phyloP scores from a whole-genome alignment of 2,113 vertebrate species.

The Podocnemis expansa region DNA sequence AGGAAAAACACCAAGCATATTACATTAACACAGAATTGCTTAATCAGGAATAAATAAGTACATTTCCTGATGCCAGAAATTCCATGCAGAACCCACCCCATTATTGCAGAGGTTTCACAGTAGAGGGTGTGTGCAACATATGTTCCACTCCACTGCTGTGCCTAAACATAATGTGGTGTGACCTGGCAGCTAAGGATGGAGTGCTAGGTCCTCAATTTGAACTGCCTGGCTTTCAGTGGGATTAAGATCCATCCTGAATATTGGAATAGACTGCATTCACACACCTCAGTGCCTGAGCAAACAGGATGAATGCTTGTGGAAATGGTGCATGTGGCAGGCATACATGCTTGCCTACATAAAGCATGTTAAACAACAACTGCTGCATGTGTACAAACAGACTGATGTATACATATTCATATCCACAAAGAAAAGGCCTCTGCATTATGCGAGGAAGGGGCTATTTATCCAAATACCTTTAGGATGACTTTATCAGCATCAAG shows the following conservation, averaged over 20 bases:
- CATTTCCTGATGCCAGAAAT: neutral
- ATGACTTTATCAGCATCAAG: constrained; percentile 3
- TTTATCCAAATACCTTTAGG: constrained; percentile 42
- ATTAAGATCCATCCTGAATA: constrained; percentile 4
- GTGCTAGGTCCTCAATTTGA: neutral
- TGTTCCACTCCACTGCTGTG: neutral
- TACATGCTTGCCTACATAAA: neutral
- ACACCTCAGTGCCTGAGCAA: neutral
- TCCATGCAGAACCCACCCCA: neutral
- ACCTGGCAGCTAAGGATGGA: neutral
- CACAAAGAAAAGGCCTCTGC: neutral
- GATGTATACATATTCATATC: neutral
- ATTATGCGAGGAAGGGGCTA: neutral
- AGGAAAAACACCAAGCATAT: neutral
- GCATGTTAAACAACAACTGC: neutral
- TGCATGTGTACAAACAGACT: neutral
- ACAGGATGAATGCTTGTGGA: neutral
- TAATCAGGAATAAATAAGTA: neutral
- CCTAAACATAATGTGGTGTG: neutral
- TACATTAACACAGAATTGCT: neutral
- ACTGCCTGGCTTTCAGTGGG: neutral
- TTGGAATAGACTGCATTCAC: neutral
- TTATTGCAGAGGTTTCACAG: neutral
- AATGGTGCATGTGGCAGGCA: neutral
- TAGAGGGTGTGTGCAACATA: neutral